phyloP scores from a whole-genome alignment of 2,888 invertebrate species.

The Dryomyza anilis region DNA sequence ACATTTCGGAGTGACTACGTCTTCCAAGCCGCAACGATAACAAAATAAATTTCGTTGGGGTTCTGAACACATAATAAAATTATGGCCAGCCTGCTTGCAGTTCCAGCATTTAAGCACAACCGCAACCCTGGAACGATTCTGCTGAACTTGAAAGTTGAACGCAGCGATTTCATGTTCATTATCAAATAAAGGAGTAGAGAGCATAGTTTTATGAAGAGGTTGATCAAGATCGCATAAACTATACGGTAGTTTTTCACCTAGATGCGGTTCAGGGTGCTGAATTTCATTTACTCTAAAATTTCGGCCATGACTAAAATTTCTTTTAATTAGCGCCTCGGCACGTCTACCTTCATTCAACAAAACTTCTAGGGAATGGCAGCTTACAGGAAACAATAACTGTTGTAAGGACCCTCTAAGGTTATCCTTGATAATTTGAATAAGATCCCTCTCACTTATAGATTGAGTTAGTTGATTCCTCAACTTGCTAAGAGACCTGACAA shows the following conservation, averaged over 20 bases:
- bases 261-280: neutral
- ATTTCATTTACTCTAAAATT: neutral
- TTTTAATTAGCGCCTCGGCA: neutral
- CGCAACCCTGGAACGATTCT: too few species aligned
- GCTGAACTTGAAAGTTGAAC: too few species aligned
- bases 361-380: constrained; percentile 2
- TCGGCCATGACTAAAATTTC: neutral
- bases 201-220: neutral
- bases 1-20: neutral
- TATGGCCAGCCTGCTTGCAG: neutral
- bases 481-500: neutral
- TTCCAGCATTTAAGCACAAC: neutral
- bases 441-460: constrained; percentile 10
- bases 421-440: constrained; percentile 3
- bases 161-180: neutral
- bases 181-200: too few species aligned
- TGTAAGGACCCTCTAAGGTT: constrained; percentile 3
- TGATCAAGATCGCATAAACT: neutral
- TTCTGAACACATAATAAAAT: neutral
- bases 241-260: neutral
- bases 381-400: constrained; percentile 11
- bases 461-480: constrained; percentile 1
- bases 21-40: neutral
- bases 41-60: neutral
- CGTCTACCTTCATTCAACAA: constrained; percentile 5